phyloP scores from a whole-genome alignment of 2,113 vertebrate species.

The Anguilla rostrata region DNA sequence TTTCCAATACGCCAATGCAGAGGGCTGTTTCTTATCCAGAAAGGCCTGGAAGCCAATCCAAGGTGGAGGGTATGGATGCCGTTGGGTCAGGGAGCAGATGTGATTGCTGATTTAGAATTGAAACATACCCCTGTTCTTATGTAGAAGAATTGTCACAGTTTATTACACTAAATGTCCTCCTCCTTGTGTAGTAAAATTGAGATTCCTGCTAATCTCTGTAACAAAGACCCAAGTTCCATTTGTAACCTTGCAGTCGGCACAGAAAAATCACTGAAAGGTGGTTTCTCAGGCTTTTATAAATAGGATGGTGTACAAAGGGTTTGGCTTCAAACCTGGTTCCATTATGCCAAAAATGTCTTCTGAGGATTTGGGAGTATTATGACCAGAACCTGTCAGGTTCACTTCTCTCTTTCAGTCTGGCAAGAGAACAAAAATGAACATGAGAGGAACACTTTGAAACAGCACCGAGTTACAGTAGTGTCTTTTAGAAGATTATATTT shows the following conservation, averaged over 20 bases:
- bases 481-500: neutral
- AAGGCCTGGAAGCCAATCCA: slow-evolving; percentile 22
- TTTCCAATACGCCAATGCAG: neutral
- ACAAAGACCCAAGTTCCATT: neutral
- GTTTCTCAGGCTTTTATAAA: neutral
- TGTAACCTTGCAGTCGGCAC: neutral
- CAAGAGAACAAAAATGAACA: neutral
- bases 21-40: slow-evolving; percentile 18
- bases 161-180: neutral
- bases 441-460: neutral
- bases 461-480: neutral
- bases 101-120: slow-evolving; percentile 3
- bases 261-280: neutral
- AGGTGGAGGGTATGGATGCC: slow-evolving; percentile 30
- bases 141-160: neutral
- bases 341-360: neutral
- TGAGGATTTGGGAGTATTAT: neutral
- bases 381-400: neutral
- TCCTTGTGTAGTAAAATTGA: neutral
- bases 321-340: neutral
- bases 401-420: neutral
- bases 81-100: slow-evolving; percentile 25
- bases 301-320: neutral
- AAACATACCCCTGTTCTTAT: neutral
- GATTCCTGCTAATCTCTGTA: neutral